Percentiles rank a stretch among this genome's conserved stretches.
phyloP scores from a whole-genome alignment of 2,797 vertebrate species.

The Moxostoma hubbsi region DNA sequence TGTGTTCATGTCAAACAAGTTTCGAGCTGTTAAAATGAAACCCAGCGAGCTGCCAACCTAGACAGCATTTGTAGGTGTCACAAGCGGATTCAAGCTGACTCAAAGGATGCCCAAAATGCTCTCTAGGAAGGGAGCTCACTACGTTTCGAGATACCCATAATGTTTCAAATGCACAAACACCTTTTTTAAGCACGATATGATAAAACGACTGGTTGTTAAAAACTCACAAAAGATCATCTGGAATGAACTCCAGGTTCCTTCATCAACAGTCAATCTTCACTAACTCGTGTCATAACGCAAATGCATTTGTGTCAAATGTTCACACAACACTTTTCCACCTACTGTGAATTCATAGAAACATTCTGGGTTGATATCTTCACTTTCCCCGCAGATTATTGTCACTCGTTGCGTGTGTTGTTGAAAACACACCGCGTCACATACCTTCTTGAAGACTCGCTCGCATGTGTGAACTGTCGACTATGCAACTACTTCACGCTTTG shows the following conservation, averaged over 20 bases:
- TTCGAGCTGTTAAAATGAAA: no score
- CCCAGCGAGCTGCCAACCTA: no score
- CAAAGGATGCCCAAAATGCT: no score
- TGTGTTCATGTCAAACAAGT: no score
- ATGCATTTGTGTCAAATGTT: neutral
- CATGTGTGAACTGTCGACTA: neutral
- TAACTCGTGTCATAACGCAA: neutral
- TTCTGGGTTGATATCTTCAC: neutral
- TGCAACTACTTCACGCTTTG: conserved; percentile 37
- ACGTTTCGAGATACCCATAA: neutral
- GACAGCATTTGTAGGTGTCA: neutral
- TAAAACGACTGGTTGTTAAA: neutral
- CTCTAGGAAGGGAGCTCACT: neutral
- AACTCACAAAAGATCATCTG: neutral
- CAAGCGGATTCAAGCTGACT: neutral
- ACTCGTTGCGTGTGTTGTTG: neutral
- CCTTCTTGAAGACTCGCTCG: neutral
- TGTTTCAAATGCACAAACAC: neutral
- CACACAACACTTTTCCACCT: conserved; percentile 4
- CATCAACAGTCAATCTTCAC: neutral
- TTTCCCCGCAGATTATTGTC: neutral
- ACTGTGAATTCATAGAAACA: conserved; percentile 34
- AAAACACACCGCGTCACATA: neutral
- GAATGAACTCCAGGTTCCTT: neutral
- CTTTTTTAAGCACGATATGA: neutral